Conservation (phyloP, 2,888 invertebrate species). For the Trypoxylon attenuatum region DNA sequence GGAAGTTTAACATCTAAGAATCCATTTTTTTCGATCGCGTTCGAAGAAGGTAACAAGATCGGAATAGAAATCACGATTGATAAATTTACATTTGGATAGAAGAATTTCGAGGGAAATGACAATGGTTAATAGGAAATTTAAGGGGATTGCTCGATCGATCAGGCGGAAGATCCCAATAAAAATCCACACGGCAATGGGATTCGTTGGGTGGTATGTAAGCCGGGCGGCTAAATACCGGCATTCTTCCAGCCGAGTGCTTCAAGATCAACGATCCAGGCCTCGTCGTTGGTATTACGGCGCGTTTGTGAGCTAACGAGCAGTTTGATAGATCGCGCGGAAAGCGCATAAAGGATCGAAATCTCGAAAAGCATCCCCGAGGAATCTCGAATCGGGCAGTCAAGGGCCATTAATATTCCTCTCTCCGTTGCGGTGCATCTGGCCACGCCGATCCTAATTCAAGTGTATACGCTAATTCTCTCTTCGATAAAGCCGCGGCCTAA, state of each 20-base stretch:
- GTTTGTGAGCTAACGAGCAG: conserved; percentile 40
- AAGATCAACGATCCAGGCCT: conserved; percentile 17
- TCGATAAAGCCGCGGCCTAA: too few relatives aligned
- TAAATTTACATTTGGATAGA: too few relatives aligned
- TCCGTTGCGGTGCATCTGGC: not conserved
- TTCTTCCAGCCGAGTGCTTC: conserved; percentile 29
- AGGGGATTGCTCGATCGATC: not conserved
- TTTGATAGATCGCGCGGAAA: conserved; percentile 34
- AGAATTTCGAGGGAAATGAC: too few relatives aligned
- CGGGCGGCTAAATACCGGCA: conserved; percentile 26
- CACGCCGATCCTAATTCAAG: not conserved
- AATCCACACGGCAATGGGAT: conserved; percentile 11
- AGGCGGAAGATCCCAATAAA: conserved; percentile 17
- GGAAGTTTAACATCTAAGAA: too few relatives aligned
- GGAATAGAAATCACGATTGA: too few relatives aligned
- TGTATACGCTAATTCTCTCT: too few relatives aligned
- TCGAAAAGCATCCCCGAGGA: conserved; percentile 32
- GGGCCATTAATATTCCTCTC: conserved; percentile 24
- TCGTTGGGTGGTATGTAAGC: not conserved
- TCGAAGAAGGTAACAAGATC: too few relatives aligned
- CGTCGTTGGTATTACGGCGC: conserved; percentile 37
- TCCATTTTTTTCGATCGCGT: too few relatives aligned
- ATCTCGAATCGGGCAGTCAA: conserved; percentile 13
- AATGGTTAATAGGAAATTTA: too few relatives aligned
- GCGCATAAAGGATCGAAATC: conserved; percentile 30